These are phyloP conservation scores for Loxodonta africana DNA, from an alignment of 2,113 vertebrate genomes.

Conservation along the genomic window DNA sequence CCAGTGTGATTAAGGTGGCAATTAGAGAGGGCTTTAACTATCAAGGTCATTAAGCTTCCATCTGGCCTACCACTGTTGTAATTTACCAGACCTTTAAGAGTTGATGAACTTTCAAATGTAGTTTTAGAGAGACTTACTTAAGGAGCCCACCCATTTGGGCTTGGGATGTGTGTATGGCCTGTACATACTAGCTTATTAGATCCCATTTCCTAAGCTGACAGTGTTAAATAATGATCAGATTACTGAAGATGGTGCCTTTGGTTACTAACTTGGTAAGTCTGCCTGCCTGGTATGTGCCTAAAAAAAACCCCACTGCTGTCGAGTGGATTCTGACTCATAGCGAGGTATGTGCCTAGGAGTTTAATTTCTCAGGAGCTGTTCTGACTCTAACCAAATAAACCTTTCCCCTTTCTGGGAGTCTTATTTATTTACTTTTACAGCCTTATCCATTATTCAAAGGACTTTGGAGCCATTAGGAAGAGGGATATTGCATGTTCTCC, in stretches of 20 bases:
- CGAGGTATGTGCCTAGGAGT: neutral
- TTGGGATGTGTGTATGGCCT: neutral
- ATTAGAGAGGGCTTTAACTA: neutral
- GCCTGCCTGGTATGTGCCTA: neutral
- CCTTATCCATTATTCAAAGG: conserved; percentile 53
- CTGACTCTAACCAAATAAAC: neutral
- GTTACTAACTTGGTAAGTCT: neutral
- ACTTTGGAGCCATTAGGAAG: conserved; percentile 40
- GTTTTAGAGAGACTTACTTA: neutral
- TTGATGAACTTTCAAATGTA: conserved; percentile 48
- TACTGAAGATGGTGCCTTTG: neutral
- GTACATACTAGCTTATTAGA: neutral
- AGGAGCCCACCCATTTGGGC: neutral
- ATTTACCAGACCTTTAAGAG: conserved; percentile 64
- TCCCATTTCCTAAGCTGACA: neutral
- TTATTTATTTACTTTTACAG: conserved; percentile 59
- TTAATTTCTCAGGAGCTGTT: conserved; percentile 37
- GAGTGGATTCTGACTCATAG: no score
- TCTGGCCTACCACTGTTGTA: neutral
- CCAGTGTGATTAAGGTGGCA: neutral
- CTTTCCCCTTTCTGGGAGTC: neutral
- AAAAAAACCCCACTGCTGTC: no score
- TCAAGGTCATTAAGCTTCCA: conserved; percentile 3
- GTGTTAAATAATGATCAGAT: conserved; percentile 1
- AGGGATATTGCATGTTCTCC: conserved; percentile 6